Evolutionary conservation across 2,113 vertebrate species (phyloP).

Genomic region (Scatophagus argus): DNA sequence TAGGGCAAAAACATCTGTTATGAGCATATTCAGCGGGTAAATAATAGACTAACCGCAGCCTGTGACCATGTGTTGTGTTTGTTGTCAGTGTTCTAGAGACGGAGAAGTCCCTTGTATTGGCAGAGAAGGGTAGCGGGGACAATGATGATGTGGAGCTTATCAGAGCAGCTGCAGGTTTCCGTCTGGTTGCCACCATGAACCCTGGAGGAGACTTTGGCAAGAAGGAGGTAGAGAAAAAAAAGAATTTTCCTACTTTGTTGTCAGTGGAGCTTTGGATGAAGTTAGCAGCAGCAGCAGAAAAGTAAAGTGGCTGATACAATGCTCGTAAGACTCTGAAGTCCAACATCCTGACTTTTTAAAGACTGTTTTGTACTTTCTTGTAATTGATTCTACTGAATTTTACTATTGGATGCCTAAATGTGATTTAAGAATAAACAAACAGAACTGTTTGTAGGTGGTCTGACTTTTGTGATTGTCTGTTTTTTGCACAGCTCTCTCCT

Average conservation of each 20-base stretch:
- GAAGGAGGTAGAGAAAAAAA: conserved; percentile 90
- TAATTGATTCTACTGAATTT: not conserved
- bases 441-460: not conserved
- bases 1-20: too few relatives aligned
- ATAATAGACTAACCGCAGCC: not conserved
- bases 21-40: not conserved
- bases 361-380: not conserved
- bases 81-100: conserved; percentile 85
- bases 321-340: not conserved
- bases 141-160: conserved; percentile 90
- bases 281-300: not conserved
- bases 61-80: conserved; percentile 10
- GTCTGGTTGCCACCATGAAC: conserved; percentile 97
- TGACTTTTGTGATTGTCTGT: conserved; percentile 9
- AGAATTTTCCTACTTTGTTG: too few relatives aligned
- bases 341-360: not conserved
- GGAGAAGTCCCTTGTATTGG: conserved; percentile 92
- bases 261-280: not conserved
- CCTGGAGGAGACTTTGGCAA: conserved; percentile 99
- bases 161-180: conserved; percentile 87
- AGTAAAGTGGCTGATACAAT: not conserved
- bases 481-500: conserved; percentile 91
- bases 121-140: conserved; percentile 94
- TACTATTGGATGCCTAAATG: not conserved
- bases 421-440: not conserved